A percentile compares a stretch with the other conserved stretches of the same genome.
Evolutionary conservation across 1,140 invertebrate genomes (phyloP).

Genomic region (Temnothorax nylanderi): DNA sequence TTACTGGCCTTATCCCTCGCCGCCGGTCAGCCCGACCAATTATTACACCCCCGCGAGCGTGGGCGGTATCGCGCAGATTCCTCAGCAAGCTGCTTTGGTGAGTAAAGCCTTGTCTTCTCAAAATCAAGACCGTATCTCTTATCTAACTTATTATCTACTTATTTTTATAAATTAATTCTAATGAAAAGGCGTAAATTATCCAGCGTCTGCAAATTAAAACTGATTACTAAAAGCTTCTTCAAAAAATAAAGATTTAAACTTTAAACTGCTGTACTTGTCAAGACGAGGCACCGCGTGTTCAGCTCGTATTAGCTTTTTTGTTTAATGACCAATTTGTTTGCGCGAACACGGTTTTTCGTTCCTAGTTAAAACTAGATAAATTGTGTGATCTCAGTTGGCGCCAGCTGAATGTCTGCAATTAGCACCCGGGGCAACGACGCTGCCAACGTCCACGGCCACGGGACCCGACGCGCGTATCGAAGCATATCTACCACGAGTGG

Average conservation of each 20-base stretch:
- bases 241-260: background rate
- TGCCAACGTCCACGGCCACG: conserved; percentile 55
- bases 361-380: background rate
- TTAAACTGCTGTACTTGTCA: background rate
- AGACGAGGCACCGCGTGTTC: background rate
- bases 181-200: background rate
- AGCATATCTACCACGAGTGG: conserved; percentile 85
- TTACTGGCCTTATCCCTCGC: conserved; percentile 97
- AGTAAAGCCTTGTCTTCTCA: conserved; percentile 42
- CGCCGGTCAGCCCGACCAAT: conserved; percentile 95
- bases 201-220: background rate
- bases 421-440: conserved; percentile 76
- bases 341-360: background rate
- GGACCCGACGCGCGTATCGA: conserved; percentile 85
- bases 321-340: background rate
- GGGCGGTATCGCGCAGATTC: conserved; percentile 80
- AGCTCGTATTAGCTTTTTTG: background rate
- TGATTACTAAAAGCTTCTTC: background rate
- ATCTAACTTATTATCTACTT: background rate
- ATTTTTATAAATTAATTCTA: background rate
- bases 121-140: background rate
- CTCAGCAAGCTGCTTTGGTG: conserved; percentile 81
- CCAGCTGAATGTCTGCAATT: conserved; percentile 87
- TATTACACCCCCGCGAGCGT: conserved; percentile 88
- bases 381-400: conserved; percentile 81